phyloP scores from a whole-genome alignment of 2,113 vertebrate species.

The Nycticryphes semicollaris region DNA sequence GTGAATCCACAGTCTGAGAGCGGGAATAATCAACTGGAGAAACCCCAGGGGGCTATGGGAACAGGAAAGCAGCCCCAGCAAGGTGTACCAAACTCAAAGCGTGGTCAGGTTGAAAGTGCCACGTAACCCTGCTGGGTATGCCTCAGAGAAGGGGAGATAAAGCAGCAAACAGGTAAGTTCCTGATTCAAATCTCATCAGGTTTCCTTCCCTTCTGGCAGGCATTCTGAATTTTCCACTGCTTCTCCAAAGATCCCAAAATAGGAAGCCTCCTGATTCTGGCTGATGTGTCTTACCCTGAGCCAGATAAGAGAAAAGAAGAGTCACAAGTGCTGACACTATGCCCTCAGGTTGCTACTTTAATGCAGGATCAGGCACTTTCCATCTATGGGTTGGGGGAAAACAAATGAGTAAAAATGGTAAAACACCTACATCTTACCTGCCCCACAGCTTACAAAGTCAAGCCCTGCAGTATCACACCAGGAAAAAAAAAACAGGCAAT shows the following conservation, averaged over 20 bases:
- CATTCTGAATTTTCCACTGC: not conserved
- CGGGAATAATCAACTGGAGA: not conserved
- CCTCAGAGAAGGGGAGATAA: not conserved
- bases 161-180: not conserved
- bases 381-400: not conserved
- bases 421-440: not conserved
- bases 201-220: not conserved
- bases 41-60: not conserved
- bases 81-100: not conserved
- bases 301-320: not conserved
- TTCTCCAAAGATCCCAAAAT: not conserved
- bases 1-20: not conserved
- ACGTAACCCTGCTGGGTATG: fast-evolving
- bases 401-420: not conserved
- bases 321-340: not conserved
- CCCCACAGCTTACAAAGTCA: not conserved
- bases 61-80: not conserved
- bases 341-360: not conserved
- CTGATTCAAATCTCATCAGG: not conserved
- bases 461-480: not conserved
- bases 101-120: not conserved
- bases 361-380: not conserved
- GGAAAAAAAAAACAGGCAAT: not conserved
- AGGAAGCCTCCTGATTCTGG: not conserved
- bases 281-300: not conserved